phyloP scores from a whole-genome alignment of 2,797 vertebrate genomes.

The Sphenodon punctatus region DNA sequence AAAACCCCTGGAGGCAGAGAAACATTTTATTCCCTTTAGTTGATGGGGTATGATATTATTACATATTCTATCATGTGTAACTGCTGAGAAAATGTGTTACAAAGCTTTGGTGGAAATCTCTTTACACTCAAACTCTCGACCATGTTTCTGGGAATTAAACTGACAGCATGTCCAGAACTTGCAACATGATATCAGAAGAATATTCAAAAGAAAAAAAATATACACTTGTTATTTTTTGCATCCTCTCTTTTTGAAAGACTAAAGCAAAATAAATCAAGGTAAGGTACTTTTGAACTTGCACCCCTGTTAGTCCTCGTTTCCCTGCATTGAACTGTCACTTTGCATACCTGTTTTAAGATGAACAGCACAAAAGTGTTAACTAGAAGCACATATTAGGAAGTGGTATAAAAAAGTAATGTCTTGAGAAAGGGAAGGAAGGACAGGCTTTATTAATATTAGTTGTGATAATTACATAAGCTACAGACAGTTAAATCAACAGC shows the following conservation, averaged over 20 bases:
- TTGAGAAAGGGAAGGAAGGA: neutral
- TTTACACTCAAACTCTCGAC: neutral
- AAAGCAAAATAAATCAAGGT: neutral
- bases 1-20: neutral
- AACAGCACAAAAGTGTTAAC: neutral
- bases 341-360: neutral
- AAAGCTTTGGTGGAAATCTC: neutral
- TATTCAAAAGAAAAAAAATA: neutral
- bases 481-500: too few species aligned
- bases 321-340: neutral
- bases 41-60: neutral
- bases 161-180: neutral
- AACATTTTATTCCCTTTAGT: neutral
- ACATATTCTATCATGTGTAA: neutral
- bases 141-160: neutral
- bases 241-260: slow-evolving; percentile 1
- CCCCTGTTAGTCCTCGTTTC: neutral
- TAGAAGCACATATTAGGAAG: neutral
- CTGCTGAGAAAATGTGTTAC: slow-evolving; percentile 1
- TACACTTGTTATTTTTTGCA: neutral
- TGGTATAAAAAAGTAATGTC: neutral
- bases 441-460: neutral
- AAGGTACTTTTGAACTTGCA: neutral
- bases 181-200: neutral
- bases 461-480: too few species aligned